A percentile compares a stretch with the other conserved stretches of the same genome.
Evolutionary conservation across 2,888 invertebrate genomes (phyloP).

Genomic region (Macaria notata): DNA sequence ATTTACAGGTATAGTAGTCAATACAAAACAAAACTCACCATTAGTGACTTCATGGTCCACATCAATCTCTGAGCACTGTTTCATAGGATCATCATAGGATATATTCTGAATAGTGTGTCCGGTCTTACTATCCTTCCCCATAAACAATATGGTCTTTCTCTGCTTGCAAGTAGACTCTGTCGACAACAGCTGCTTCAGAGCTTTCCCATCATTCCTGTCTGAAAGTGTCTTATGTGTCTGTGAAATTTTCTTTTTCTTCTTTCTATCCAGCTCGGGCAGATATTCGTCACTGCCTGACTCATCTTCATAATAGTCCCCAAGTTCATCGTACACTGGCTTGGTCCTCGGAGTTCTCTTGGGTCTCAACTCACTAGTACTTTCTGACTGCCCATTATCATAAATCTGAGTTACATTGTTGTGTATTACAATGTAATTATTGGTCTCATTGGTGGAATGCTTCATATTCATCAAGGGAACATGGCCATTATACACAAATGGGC

Average conservation of each 20-base stretch:
- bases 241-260: not conserved
- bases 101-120: slow-evolving; percentile 74
- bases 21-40: slow-evolving; percentile 45
- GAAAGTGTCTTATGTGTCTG: not conserved
- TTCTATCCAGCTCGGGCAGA: not conserved
- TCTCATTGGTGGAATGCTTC: too few relatives aligned
- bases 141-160: slow-evolving; percentile 65
- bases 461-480: too few relatives aligned
- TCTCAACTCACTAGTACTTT: too few relatives aligned
- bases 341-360: too few relatives aligned
- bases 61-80: slow-evolving; percentile 49
- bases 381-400: too few relatives aligned
- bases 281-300: not conserved
- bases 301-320: not conserved
- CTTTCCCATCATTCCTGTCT: not conserved
- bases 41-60: slow-evolving; percentile 46
- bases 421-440: too few relatives aligned
- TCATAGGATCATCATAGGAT: slow-evolving; percentile 56
- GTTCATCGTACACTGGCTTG: too few relatives aligned
- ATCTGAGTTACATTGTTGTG: too few relatives aligned
- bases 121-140: slow-evolving; percentile 58
- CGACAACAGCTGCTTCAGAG: slow-evolving; percentile 62
- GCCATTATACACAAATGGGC: too few relatives aligned
- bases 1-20: too few relatives aligned
- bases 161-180: slow-evolving; percentile 61